These are phyloP conservation scores for Cuniculus paca DNA, from an alignment of 2,797 vertebrate species.

Conservation along the genomic window DNA sequence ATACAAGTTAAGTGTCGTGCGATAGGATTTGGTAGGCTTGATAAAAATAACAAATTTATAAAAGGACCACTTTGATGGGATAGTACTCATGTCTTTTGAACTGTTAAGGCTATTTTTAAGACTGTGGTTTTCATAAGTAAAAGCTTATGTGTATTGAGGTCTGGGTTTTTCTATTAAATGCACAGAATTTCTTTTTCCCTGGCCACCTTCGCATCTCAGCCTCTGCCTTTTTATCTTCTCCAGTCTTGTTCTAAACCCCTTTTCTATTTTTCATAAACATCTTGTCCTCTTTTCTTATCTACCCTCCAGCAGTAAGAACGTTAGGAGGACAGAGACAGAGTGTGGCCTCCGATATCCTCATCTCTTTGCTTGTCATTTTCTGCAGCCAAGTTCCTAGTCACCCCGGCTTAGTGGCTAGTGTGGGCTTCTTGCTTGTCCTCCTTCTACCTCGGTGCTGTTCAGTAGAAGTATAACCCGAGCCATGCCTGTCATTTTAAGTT, in stretches of 20 bases:
- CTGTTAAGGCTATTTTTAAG: constrained; percentile 16
- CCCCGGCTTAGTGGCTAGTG: not conserved
- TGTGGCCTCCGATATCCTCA: not conserved
- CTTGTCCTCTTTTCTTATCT: constrained; percentile 18
- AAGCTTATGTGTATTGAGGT: not conserved
- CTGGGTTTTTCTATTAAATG: not conserved
- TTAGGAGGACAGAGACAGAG: not conserved
- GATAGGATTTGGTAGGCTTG: constrained; percentile 20
- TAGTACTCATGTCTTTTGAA: constrained; percentile 31
- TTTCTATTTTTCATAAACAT: not conserved
- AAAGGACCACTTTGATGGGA: constrained; percentile 1
- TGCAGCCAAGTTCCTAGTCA: not conserved
- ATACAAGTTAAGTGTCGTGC: constrained; percentile 4
- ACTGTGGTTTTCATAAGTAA: constrained; percentile 16
- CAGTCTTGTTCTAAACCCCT: not conserved
- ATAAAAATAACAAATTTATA: constrained; percentile 6
- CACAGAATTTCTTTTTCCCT: not conserved
- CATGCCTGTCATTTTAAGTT: not conserved
- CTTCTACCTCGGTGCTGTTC: not conserved
- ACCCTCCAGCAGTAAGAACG: not conserved
- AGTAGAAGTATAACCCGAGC: not conserved
- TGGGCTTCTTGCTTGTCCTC: not conserved
- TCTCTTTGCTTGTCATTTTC: not conserved
- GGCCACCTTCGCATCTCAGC: not conserved
- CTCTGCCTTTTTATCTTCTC: not conserved